phyloP scores from a whole-genome alignment of 92 coral and sea anemone species.

The Zoanthus solanderi region DNA sequence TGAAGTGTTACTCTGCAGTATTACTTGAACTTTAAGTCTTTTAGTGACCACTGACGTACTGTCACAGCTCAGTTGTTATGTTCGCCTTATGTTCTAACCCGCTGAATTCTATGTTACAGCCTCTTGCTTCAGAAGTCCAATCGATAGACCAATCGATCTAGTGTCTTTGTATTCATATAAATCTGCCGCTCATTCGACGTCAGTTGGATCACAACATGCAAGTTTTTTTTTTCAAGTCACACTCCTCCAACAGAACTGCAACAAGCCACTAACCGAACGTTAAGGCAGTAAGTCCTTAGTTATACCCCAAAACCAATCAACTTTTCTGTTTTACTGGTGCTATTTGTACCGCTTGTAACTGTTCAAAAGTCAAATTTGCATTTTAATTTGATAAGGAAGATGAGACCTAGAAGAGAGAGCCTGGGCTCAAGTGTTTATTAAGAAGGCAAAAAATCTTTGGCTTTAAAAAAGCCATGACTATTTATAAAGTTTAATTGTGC shows the following conservation, averaged over 20 bases:
- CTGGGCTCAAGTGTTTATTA: constrained; percentile 19
- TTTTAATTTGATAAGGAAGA: constrained; percentile 19
- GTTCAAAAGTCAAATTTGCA: constrained; percentile 34
- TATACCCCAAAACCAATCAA: neutral
- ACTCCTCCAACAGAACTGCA: constrained; percentile 8
- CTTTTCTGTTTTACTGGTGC: constrained; percentile 6
- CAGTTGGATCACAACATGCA: constrained; percentile 22
- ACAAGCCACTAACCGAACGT: neutral
- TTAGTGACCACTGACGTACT: neutral
- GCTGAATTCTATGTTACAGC: constrained; percentile 1
- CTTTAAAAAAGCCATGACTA: neutral
- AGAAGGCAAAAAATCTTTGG: neutral
- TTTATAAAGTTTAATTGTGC: too few species aligned
- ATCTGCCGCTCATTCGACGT: neutral
- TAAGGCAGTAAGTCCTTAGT: constrained; percentile 4
- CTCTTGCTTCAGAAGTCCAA: constrained; percentile 10
- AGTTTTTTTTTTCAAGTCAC: constrained; percentile 17
- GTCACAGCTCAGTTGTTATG: neutral
- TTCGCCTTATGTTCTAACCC: neutral
- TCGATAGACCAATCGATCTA: constrained; percentile 13
- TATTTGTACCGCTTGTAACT: constrained; percentile 24
- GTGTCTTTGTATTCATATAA: neutral
- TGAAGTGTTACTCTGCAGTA: neutral
- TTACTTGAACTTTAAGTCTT: neutral
- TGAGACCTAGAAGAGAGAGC: neutral